Evolutionary conservation across 1,140 invertebrate species (phyloP), one percentile per base, ranked within the genome.

Genomic region (Cotesia glomerata): DNA sequence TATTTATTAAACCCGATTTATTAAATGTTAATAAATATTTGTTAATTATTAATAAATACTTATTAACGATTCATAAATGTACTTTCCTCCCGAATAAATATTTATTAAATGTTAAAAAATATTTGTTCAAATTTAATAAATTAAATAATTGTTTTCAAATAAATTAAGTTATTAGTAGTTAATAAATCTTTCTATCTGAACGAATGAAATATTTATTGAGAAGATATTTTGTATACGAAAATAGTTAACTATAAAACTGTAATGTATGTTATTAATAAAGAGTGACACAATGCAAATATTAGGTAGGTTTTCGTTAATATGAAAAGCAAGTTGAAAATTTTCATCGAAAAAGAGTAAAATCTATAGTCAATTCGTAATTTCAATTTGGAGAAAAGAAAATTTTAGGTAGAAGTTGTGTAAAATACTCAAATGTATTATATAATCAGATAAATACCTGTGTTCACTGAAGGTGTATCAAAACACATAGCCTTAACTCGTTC

Each of bases 391-490:
- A 7, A 63, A 7, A 26, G 14, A 14, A 9, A 5, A 63, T 35
- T 35, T 32, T 34, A 18, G 18, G 18, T 18, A 18, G 18, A 18
- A 18, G 18, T 1, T 18, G 18, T 18, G 18, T 18, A 18, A 18
- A 18, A 18, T 18, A 18, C 2, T 51, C 8, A 59, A 59, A 16
- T 5, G 26, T 26, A 11, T 18, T 59, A 59, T 16, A 59, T 59
- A 26, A 18, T 32, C 11, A 52, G n/a, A 18, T 4, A 49, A 49
- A 45, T 70, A 70, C 73, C 73, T 64, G 72, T 70, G 54, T 77
- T 78, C 13, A 36, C 59, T 16, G 65, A 26, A 34, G 74, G 73
- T 45, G 74, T 78, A 58, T 78, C 77, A 49, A 78, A 78, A 45
- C 74, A 74, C 62, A 77, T 73, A 35, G 63, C 71, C 62, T 67